Conservation (phyloP, 2,888 invertebrate species). For the Drosophila hamatofila region DNA sequence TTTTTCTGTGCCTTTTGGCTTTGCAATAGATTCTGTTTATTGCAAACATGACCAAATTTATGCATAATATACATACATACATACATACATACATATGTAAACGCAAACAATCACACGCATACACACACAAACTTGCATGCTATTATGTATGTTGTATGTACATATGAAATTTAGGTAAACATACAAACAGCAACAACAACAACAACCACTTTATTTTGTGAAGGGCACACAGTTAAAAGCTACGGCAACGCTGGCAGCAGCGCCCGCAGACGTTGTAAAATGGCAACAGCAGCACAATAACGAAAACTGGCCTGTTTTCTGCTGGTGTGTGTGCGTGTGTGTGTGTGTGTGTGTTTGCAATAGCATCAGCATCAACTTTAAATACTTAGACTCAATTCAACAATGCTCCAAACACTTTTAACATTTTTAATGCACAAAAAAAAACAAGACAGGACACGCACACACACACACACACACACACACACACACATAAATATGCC, state of each 20-base stretch:
- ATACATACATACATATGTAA: neutral
- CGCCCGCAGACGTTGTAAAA: slow-evolving; percentile 50
- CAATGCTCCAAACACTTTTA: slow-evolving; percentile 57
- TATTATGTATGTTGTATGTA: slow-evolving; percentile 8
- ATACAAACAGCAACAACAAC: slow-evolving; percentile 14
- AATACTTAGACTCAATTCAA: slow-evolving; percentile 56
- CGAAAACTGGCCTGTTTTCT: slow-evolving; percentile 37
- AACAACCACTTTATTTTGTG: slow-evolving; percentile 39
- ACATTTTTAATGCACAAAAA: slow-evolving; percentile 67
- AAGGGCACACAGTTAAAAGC: slow-evolving; percentile 51
- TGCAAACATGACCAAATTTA: slow-evolving; percentile 52
- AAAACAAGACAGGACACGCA: slow-evolving; percentile 35
- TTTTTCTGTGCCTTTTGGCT: slow-evolving; percentile 33
- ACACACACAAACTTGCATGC: slow-evolving; percentile 8
- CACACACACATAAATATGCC: slow-evolving; percentile 19
- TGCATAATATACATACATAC: slow-evolving; percentile 17
- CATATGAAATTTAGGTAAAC: slow-evolving; percentile 43
- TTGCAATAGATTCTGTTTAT: slow-evolving; percentile 51
- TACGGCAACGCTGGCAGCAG: slow-evolving; percentile 16
- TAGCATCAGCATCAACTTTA: slow-evolving; percentile 36
- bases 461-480: slow-evolving; percentile 10
- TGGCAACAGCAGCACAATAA: slow-evolving; percentile 47
- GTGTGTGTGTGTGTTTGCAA: slow-evolving; percentile 7
- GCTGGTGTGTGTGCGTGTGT: neutral
- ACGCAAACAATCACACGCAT: slow-evolving; percentile 7